Base-by-base conservation (phyloP, 2,888 invertebrate genomes). In the Dryobota labecula region DNA sequence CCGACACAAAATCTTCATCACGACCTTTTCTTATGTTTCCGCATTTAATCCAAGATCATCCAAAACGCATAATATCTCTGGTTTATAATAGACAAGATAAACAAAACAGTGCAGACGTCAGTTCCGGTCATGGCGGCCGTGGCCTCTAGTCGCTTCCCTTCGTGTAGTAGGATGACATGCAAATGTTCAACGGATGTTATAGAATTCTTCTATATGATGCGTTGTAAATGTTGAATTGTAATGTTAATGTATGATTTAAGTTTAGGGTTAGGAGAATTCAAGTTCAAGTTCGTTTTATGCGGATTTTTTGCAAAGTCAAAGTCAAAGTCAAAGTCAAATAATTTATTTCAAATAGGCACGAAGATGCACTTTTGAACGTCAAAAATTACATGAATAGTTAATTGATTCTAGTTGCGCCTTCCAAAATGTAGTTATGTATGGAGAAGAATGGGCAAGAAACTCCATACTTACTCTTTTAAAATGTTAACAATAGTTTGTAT, bases 1-100 rank as follows among this genome's bases (percentile, higher is more conserved):
- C 56, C 63, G 41, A 70, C 38, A 24, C 54, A 66, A 54, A 68
- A 72, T 67, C 6, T 54, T 41, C 60, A 7, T 43, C 47, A 9
- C 45, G 77, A 69, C 77, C 77, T 81, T 58, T 62, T 13, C 27
- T 57, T 64, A 47, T 3, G 57, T 41, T 73, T 84, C 82, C 82
- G 73, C 45, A 45, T 69, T 78, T 56, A 68, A 68, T 70, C 30
- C 86, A 84, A 82, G 84, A 73, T 57, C 86, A 76, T 70, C 70
- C 65, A 47, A 84, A 86, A 76, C 56, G 70, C 76, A 61, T 72
- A 81, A 84, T 76, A 84, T 74, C 80, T 75, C 73, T 65, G 64
- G 53, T 76, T 76, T 81, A 80, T 83, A 72, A 83, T 85, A 86
- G 83, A 82, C 67, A 78, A 75, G 56, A 83, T 85, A 70, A 77